Evolutionary conservation across 2,113 vertebrate genomes (phyloP).

Genomic region (Aptenodytes patagonicus): DNA sequence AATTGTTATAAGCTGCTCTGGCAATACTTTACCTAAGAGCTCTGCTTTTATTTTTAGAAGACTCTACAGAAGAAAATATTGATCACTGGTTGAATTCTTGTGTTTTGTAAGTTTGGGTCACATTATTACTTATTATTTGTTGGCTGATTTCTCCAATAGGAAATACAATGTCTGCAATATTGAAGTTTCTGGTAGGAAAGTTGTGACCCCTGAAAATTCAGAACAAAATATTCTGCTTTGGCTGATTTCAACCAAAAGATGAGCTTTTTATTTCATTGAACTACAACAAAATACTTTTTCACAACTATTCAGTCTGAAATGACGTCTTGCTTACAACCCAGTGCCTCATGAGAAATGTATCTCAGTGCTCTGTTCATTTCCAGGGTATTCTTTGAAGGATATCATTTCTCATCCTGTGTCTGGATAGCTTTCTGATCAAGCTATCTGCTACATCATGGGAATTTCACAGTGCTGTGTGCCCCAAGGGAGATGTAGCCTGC

Average conservation of each 20-base stretch:
- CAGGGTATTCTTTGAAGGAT: background rate
- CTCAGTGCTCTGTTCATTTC: background rate
- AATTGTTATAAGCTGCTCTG: background rate
- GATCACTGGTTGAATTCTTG: slow-evolving; percentile 41
- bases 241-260: background rate
- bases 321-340: background rate
- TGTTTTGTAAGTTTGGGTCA: slow-evolving; percentile 45
- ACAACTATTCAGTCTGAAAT: background rate
- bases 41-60: slow-evolving; percentile 31
- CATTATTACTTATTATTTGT: background rate
- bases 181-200: background rate
- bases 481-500: background rate
- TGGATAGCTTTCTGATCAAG: background rate
- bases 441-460: background rate
- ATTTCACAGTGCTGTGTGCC: background rate
- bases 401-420: background rate
- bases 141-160: background rate
- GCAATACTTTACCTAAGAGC: background rate
- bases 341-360: background rate
- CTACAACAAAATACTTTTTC: background rate
- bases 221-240: background rate
- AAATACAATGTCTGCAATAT: background rate
- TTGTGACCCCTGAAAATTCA: background rate
- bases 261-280: background rate
- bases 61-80: slow-evolving; percentile 40